Evolutionary conservation across 30 jellyfish, hydroid and myxozoan species (phyloP), one percentile per base, ranked within the genome.

Genomic region (Phacellophora camtschatica): DNA sequence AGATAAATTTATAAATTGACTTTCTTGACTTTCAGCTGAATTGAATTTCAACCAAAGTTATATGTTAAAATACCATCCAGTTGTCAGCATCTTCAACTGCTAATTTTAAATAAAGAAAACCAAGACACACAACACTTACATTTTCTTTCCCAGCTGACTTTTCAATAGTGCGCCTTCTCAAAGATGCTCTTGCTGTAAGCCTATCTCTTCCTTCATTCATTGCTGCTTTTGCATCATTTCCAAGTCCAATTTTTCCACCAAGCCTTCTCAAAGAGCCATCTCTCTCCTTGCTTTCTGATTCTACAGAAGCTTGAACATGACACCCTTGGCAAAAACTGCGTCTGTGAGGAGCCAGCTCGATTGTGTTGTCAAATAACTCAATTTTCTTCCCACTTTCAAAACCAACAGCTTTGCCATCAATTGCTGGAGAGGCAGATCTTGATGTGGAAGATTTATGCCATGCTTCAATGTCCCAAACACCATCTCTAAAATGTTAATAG

Each of bases 271-370:
- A 48, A 3, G 88, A 32, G 8, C 79, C 86, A 8, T 63, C 86
- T 58, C 64, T 85, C 23, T 77, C 90, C n/a, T 36, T 42, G 22
- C 87, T 50, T n/a, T 92, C 89, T 37, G 90, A 19, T 36, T 96
- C 85, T 9, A 79, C 10, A 9, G 83, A 13, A 24, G 84, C 16
- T 55, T 83, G 97, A n/a, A 90, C 98, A 55, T 83, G 97, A 62
- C 99, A 93, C 19, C 99, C 99, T 41, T 93, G 96, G 24, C 70
- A 86, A 74, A 93, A 93, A 67, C 99, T 93, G 45, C 94, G 70
- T 18, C 99, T 66, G 24, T 80, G 94, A 15, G 99, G 99, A 16
- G 96, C 94, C 6, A 93, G 90, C 67, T 93, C 99, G 13, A 93
- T 85, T 7, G 93, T 70, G 41, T 85, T 88, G 7, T 71, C 95